Evolutionary conservation across 2,113 vertebrate genomes (phyloP), one percentile per base, ranked within the genome.

Genomic region (Neotoma lepida): DNA sequence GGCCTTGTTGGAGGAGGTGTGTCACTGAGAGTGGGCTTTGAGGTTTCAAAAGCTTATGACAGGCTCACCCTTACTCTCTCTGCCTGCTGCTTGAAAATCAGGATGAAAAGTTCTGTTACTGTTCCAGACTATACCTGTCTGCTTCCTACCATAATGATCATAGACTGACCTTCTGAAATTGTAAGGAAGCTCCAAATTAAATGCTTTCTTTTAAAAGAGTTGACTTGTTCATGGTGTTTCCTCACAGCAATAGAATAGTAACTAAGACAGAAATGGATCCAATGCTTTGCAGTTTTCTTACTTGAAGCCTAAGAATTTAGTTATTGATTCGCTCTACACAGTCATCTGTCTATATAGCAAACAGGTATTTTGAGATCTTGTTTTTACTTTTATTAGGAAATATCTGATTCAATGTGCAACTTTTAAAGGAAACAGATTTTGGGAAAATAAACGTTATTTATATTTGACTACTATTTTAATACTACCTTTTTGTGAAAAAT

Each of bases 401-500:
- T 81, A 4, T 64, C 44, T 93, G 13, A 81, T 4, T 61, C 22
- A 63, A 15, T 8, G 2, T 56, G 2, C 5, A 63, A 51, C 30
- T 86, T 86, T 18, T 39, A 68, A 80, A 73, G 49, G 58, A 91
- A 93, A 70, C 1, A 64, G 56, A 73, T 94, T 39, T 74, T 41
- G 4, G 28, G 51, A 82, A 94, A 92, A 88, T 61, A 91, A 89
- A 64, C 18, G 58, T 41, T 90, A 20, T 68, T 96, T 91, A 20
- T 91, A 54, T 88, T 46, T 95, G 84, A 89, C 17, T 86, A 84
- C 41, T 88, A 84, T 92, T 96, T 88, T 26, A 94, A n/a, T 44
- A 66, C 20, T 56, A 30, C 51, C n/a, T 95, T 73, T 39, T 33
- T 89, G 41, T 93, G 73, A 70, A 94, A 95, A 91, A 91, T 78